Evolutionary conservation across 1,140 invertebrate species (phyloP), one percentile per base, ranked within the genome.

Genomic region (Muscidifurax raptorellus): DNA sequence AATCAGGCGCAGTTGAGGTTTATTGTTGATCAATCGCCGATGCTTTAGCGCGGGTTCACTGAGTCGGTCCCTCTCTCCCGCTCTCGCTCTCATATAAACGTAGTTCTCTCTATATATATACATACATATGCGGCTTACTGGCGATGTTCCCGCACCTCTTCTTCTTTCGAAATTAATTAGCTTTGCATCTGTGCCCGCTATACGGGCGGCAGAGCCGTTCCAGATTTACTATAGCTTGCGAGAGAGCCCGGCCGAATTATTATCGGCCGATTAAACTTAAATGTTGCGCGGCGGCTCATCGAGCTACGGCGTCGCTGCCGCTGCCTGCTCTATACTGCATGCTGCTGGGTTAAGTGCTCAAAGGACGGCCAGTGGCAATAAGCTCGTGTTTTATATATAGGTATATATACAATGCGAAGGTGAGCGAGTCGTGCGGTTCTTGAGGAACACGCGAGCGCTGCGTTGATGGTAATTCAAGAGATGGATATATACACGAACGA

Each of bases 1-100:
- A 59, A 59, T n/a, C 52, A 18, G 10, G 69, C n/a, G n/a, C 13
- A 32, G n/a, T 40, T 12, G 22, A 72, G 69, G 28, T 72, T 74
- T n/a, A 74, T 74, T 74, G 71, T 40, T n/a, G 32, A 74, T 74
- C 71, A 18, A 74, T 40, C 32, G 22, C 7, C 32, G 30, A n/a
- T 6, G 32, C 25, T 22, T 74, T 59, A 59, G 6, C 52, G n/a
- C n/a, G n/a, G 18, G 6, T 22, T 59, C 2, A 22, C 22, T 52
- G 47, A 52, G 10, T 9, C 44, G 13, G 47, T 52, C 47, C 5
- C 47, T 52, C 47, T 22, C 47, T 47, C 2, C 10, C 40, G n/a
- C n/a, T n/a, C n/a, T n/a, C n/a, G n/a, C n/a, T n/a, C n/a, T n/a
- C n/a, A n/a, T n/a, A n/a, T n/a, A n/a, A n/a, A n/a, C n/a, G n/a